Evolutionary conservation across 2,113 vertebrate genomes (phyloP).

Genomic region (Orycteropus afer): DNA sequence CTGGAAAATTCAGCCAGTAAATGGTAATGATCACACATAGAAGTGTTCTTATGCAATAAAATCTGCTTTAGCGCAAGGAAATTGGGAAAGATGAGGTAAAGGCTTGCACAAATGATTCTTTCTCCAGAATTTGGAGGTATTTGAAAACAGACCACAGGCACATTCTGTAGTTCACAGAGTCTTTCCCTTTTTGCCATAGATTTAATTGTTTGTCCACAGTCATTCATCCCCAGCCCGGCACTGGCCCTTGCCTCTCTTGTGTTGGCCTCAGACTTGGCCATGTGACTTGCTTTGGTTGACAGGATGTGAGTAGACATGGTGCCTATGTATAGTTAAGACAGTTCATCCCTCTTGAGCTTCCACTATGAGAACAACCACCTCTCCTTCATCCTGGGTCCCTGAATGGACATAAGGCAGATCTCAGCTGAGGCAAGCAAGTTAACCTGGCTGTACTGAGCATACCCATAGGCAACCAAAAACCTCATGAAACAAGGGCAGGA

Average conservation of each 20-base stretch:
- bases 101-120: not conserved
- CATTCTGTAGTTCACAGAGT: not conserved
- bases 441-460: not conserved
- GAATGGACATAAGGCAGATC: not conserved
- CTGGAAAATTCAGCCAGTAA: not conserved
- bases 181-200: not conserved
- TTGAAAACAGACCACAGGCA: not conserved
- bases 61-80: not conserved
- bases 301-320: not conserved
- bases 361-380: not conserved
- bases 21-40: not conserved
- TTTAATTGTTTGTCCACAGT: not conserved
- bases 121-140: not conserved
- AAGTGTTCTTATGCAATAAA: not conserved
- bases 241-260: not conserved
- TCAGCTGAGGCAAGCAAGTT: not conserved
- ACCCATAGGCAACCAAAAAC: not conserved
- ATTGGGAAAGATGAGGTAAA: not conserved
- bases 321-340: rapidly evolving
- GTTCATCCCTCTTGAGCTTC: not conserved
- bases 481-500: not conserved
- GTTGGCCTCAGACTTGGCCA: not conserved
- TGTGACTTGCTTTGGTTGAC: not conserved
- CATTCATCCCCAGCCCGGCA: not conserved
- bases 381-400: not conserved